A percentile compares a stretch with the other conserved stretches of the same genome.
Conservation (phyloP, 2,113 vertebrate genomes). For the Ictalurus punctatus region DNA sequence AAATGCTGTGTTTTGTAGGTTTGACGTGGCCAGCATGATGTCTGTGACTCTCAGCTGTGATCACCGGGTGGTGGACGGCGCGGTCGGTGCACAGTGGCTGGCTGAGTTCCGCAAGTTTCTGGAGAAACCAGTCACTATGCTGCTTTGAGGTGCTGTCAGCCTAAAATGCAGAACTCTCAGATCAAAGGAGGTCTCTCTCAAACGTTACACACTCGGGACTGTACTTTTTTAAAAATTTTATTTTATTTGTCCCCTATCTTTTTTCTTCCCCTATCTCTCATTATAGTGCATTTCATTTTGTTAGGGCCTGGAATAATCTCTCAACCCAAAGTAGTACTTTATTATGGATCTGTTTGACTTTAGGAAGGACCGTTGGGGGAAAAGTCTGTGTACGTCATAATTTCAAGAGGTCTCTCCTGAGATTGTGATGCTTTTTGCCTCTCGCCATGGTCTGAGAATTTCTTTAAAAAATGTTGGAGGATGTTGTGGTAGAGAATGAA, state of each 20-base stretch:
- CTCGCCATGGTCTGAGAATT: not conserved
- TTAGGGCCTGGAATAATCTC: conserved; percentile 14
- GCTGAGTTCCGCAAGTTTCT: conserved; percentile 55
- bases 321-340: conserved; percentile 6
- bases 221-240: not conserved
- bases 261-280: not conserved
- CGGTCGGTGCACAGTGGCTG: conserved; percentile 55
- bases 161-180: conserved; percentile 34
- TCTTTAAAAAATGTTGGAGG: conserved; percentile 9
- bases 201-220: conserved; percentile 29
- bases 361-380: not conserved
- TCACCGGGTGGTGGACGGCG: conserved; percentile 55
- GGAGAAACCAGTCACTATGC: conserved; percentile 53
- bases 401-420: conserved; percentile 5
- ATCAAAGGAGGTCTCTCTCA: conserved; percentile 29
- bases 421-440: not conserved
- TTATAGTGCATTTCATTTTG: conserved; percentile 15
- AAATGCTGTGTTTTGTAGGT: conserved; percentile 70
- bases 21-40: conserved; percentile 91
- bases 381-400: conserved; percentile 8
- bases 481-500: not conserved
- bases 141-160: conserved; percentile 37
- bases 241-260: not conserved
- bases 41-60: conserved; percentile 83
- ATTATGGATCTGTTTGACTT: conserved; percentile 26